These are phyloP conservation scores for Dendrocincla fuliginosa DNA, from an alignment of 2,797 vertebrate genomes.

Conservation along the genomic window DNA sequence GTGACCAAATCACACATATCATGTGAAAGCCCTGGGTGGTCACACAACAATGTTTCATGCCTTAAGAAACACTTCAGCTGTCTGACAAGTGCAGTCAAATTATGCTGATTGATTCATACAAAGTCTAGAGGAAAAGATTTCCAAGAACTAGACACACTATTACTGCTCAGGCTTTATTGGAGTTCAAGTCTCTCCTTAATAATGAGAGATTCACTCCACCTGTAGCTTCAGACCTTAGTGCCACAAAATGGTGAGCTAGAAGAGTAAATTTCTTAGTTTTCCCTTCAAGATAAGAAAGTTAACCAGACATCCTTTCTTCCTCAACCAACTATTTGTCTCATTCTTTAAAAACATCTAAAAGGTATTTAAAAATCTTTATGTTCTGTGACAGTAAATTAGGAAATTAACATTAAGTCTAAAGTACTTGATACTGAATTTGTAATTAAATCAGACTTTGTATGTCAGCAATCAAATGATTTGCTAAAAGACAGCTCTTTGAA, in stretches of 20 bases:
- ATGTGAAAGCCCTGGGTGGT: not conserved
- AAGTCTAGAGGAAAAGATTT: not conserved
- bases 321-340: not conserved
- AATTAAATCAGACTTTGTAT: slow-evolving; percentile 47
- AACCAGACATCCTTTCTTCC: not conserved
- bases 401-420: not conserved
- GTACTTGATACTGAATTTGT: slow-evolving; percentile 23
- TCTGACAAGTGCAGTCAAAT: not conserved
- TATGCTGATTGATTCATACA: not conserved
- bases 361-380: not conserved
- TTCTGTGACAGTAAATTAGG: not conserved
- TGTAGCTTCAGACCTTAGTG: not conserved
- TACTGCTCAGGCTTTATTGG: not conserved
- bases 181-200: not conserved
- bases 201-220: not conserved
- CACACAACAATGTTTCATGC: not conserved
- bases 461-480: slow-evolving; percentile 17
- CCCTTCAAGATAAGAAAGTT: not conserved
- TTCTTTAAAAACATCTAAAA: not conserved
- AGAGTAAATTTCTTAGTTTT: not conserved
- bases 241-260: not conserved
- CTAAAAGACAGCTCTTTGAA: slow-evolving; percentile 31
- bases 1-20: not conserved
- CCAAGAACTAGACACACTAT: not conserved
- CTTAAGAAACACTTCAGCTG: not conserved